These are phyloP conservation scores for Cotesia vestalis DNA, from an alignment of 1,140 invertebrate species.

Conservation along the genomic window DNA sequence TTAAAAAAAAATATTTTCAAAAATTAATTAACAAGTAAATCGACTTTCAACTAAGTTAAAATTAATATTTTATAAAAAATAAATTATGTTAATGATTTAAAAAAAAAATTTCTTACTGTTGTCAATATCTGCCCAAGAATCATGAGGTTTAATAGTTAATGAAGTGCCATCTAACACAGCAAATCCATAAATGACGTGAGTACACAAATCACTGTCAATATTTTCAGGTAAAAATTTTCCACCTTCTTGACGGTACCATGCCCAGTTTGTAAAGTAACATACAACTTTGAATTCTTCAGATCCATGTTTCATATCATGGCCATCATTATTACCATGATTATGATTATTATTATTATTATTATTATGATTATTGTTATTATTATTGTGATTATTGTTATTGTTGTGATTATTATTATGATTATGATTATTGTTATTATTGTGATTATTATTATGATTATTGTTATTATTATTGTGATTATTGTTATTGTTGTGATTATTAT, in stretches of 20 bases:
- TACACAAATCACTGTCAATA: constrained; percentile 73
- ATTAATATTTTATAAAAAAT: neutral
- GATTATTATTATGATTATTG: too few species aligned
- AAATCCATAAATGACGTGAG: constrained; percentile 77
- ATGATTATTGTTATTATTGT: too few species aligned
- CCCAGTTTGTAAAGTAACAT: constrained; percentile 75
- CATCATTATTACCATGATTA: neutral
- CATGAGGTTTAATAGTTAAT: constrained; percentile 69
- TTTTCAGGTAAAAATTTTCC: constrained; percentile 71
- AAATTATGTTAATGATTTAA: neutral
- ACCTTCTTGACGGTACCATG: constrained; percentile 70
- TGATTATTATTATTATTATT: too few species aligned
- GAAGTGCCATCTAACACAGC: constrained; percentile 68
- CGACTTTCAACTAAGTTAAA: too few species aligned
- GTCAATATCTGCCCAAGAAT: constrained; percentile 72
- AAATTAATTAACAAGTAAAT: too few species aligned
- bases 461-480: too few species aligned
- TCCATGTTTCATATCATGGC: constrained; percentile 28
- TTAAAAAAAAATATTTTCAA: too few species aligned
- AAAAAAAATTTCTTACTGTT: constrained; percentile 61
- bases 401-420: too few species aligned
- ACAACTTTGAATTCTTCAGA: constrained; percentile 67
- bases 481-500: too few species aligned
- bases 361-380: too few species aligned
- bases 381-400: too few species aligned